These are phyloP conservation scores for Neodiprion lecontei DNA, from an alignment of 1,140 invertebrate genomes.

Conservation along the genomic window DNA sequence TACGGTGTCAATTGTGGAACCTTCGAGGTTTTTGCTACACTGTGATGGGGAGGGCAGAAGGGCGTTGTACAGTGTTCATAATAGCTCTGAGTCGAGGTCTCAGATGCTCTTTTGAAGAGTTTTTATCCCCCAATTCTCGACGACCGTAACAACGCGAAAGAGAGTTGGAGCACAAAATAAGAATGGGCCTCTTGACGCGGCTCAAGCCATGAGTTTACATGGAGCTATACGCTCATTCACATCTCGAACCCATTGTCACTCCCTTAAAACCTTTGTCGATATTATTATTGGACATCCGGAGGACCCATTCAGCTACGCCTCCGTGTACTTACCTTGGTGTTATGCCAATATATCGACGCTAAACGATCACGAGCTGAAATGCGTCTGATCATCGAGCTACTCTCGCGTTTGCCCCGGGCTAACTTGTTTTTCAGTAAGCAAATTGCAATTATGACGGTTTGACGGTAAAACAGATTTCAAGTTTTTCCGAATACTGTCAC, in stretches of 20 bases:
- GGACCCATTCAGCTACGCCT: no score
- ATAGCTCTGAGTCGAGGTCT: constrained; percentile 48
- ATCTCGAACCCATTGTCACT: neutral
- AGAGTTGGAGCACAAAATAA: neutral
- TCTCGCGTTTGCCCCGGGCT: no score
- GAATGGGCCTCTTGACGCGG: constrained; percentile 3
- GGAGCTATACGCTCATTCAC: neutral
- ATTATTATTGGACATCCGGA: no score
- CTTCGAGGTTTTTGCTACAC: neutral
- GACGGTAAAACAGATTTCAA: no score
- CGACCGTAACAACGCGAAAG: neutral
- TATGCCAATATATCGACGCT: no score
- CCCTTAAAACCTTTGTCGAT: no score
- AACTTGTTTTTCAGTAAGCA: no score
- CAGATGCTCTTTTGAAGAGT: constrained; percentile 57
- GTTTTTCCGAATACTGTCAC: no score
- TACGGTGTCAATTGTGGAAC: neutral
- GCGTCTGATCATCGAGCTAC: no score
- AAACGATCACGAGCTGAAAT: no score
- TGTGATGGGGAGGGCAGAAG: constrained; percentile 22
- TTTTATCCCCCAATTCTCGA: constrained; percentile 2
- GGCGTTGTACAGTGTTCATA: constrained; percentile 43
- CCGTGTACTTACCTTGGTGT: no score
- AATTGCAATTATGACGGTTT: no score
- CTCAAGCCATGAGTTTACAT: neutral